Percentiles rank a stretch among this genome's conserved stretches.
Conservation (phyloP, 2,797 vertebrate species). For the Falco berigora region DNA sequence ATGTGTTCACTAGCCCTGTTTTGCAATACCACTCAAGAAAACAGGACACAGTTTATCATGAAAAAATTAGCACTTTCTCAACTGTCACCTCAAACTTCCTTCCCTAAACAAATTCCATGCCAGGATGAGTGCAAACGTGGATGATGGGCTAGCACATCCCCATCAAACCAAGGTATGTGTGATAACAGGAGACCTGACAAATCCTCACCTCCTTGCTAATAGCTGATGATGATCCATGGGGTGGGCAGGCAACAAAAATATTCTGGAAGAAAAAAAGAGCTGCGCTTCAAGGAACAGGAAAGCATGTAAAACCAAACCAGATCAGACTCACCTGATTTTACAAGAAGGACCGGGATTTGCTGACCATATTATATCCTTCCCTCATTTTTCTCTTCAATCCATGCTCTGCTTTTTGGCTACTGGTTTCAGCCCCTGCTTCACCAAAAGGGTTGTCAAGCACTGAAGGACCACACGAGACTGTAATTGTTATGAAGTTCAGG, state of each 20-base stretch:
- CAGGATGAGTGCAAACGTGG: background rate
- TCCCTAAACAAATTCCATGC: background rate
- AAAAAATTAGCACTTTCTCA: background rate
- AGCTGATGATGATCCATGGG: background rate
- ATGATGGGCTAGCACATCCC: background rate
- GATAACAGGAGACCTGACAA: background rate
- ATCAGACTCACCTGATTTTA: background rate
- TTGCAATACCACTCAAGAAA: background rate
- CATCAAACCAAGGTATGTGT: background rate
- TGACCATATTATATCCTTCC: background rate
- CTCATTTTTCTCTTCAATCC: background rate
- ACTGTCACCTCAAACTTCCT: background rate
- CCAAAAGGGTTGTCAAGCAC: no score
- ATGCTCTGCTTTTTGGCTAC: background rate
- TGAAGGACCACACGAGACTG: background rate
- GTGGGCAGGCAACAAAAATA: background rate
- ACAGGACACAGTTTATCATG: background rate
- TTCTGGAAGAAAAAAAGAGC: background rate
- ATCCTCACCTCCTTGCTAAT: background rate
- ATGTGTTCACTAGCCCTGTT: background rate
- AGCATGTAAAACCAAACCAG: background rate
- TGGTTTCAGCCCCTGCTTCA: background rate
- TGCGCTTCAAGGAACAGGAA: background rate
- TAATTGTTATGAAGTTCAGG: background rate
- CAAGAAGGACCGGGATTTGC: background rate